Conservation (phyloP, 2,113 vertebrate genomes). For the Pionites leucogaster region DNA sequence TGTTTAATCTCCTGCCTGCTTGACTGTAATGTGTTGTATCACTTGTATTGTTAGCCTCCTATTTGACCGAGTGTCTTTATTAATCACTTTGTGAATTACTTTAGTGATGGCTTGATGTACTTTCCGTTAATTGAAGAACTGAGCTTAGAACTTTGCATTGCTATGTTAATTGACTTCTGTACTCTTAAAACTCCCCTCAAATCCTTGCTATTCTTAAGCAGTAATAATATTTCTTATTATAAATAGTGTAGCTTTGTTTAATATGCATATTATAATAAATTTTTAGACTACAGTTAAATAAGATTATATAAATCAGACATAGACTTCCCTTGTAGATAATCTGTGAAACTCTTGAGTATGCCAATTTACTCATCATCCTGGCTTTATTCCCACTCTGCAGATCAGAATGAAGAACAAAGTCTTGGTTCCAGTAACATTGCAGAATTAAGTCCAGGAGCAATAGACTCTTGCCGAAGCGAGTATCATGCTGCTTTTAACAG, state of each 20-base stretch:
- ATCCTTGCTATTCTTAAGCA: background rate
- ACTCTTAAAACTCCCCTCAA: background rate
- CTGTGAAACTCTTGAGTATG: background rate
- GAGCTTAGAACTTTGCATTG: background rate
- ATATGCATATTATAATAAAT: background rate
- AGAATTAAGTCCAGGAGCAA: conserved; percentile 92
- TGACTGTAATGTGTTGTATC: background rate
- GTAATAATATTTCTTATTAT: background rate
- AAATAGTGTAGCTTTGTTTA: background rate
- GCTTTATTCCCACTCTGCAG: conserved; percentile 66
- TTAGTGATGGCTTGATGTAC: background rate
- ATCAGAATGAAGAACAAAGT: conserved; percentile 82
- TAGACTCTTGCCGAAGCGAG: conserved; percentile 87
- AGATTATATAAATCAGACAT: background rate
- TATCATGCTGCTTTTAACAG: conserved; percentile 94
- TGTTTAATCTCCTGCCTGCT: background rate
- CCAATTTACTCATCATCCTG: background rate
- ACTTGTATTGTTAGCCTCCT: background rate
- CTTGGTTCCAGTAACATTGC: conserved; percentile 86
- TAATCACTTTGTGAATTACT: background rate
- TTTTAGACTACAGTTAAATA: background rate
- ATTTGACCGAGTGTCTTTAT: background rate
- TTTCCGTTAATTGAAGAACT: background rate
- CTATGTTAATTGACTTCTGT: background rate
- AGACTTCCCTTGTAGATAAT: background rate